Conservation (phyloP, 37 sponge, comb jelly and placozoan genomes). For the Dysidea cf. avara region DNA sequence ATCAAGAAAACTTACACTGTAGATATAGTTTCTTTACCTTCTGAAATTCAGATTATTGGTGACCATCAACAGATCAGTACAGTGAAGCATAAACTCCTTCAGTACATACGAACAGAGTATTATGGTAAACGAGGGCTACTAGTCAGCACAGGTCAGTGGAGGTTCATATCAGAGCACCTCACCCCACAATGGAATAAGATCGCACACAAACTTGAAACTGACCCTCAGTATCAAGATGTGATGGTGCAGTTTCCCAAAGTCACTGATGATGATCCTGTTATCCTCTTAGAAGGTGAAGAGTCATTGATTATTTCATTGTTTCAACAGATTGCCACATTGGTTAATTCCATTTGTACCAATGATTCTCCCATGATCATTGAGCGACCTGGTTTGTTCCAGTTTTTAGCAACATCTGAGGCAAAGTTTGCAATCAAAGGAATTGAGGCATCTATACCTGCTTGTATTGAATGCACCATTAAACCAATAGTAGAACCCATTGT, state of each 20-base stretch:
- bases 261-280: not conserved
- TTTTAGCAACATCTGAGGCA: conserved; percentile 6
- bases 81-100: not conserved
- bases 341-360: not conserved
- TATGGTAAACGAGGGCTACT: not conserved
- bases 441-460: conserved; percentile 5
- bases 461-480: conserved; percentile 19
- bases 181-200: conserved; percentile 11
- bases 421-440: conserved; percentile 13
- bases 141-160: conserved; percentile 37
- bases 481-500: not conserved
- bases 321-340: not conserved
- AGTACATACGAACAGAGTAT: conserved; percentile 34
- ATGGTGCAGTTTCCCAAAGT: not conserved
- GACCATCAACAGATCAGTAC: conserved; percentile 4
- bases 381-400: conserved; percentile 32
- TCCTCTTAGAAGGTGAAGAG: conserved; percentile 9
- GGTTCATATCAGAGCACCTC: conserved; percentile 10
- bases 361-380: not conserved
- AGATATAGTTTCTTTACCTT: too few species aligned
- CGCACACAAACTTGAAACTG: not conserved
- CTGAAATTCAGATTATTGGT: conserved; percentile 16
- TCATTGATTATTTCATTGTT: not conserved
- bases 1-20: too few species aligned
- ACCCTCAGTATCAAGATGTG: not conserved